phyloP scores from a whole-genome alignment of 2,888 invertebrate species.

The Hemistola chrysoprasaria region DNA sequence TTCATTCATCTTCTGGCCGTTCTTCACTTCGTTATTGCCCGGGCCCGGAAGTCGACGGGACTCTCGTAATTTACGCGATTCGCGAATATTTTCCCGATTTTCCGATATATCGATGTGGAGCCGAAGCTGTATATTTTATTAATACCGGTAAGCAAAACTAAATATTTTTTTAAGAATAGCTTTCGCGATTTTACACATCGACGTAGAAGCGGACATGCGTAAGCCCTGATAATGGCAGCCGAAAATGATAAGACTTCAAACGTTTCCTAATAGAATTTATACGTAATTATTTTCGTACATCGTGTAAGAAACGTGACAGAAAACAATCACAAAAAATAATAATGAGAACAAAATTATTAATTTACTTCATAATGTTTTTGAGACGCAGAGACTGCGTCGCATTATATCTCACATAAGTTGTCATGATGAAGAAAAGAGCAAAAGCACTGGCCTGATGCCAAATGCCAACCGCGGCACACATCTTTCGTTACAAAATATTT shows the following conservation, averaged over 20 bases:
- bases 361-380: constrained; percentile 32
- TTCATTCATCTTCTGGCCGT: constrained; percentile 58
- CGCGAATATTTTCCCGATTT: constrained; percentile 25
- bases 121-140: constrained; percentile 15
- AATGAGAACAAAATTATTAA: constrained; percentile 11
- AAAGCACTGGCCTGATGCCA: constrained; percentile 73
- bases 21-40: constrained; percentile 36
- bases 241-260: constrained; percentile 12
- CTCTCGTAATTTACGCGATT: constrained; percentile 30
- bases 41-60: constrained; percentile 30
- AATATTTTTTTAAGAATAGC: constrained; percentile 4
- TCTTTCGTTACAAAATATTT: constrained; percentile 70
- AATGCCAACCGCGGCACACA: constrained; percentile 66
- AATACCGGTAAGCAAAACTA: constrained; percentile 24
- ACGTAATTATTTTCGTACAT: constrained; percentile 1
- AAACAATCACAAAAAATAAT: constrained; percentile 8
- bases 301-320: neutral
- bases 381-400: constrained; percentile 47
- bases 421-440: constrained; percentile 70
- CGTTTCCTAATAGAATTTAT: neutral
- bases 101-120: constrained; percentile 8
- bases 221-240: constrained; percentile 37
- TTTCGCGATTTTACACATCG: constrained; percentile 17
- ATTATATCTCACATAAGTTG: constrained; percentile 64
- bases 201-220: constrained; percentile 40